Percentiles rank a stretch among this genome's conserved stretches.
Conservation (phyloP, 2,888 invertebrate genomes). For the Lutraria lutraria region DNA sequence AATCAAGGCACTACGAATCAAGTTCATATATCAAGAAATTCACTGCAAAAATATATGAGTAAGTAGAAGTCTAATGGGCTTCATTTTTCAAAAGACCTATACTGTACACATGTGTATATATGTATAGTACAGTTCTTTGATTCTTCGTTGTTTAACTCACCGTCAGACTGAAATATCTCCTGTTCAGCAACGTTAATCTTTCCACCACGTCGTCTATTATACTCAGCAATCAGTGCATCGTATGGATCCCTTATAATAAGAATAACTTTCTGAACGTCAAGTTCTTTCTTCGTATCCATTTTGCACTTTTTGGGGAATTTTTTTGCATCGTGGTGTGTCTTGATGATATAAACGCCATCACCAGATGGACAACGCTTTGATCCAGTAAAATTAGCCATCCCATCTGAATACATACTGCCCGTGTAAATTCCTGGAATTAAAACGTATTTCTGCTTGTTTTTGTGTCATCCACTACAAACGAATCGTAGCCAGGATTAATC, state of each 20-base stretch:
- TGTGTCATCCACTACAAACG: no score
- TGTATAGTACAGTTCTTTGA: no score
- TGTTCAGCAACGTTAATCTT: neutral
- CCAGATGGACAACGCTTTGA: neutral
- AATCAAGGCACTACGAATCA: no score
- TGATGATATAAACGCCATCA: neutral
- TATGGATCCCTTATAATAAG: neutral
- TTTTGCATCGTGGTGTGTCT: neutral
- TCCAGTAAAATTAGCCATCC: neutral
- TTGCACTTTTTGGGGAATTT: neutral
- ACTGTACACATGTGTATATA: no score
- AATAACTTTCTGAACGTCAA: neutral
- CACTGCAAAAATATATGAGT: no score
- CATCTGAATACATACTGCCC: neutral
- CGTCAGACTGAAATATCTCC: neutral
- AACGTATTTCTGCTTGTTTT: no score
- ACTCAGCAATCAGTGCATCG: neutral
- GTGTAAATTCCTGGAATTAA: neutral
- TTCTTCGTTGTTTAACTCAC: neutral
- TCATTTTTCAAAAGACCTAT: no score
- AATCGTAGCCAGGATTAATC: no score
- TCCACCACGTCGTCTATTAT: neutral
- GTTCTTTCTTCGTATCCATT: neutral
- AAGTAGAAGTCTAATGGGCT: no score
- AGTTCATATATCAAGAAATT: no score